A percentile compares a stretch with the other conserved stretches of the same genome.
Conservation (phyloP, 2,888 invertebrate genomes). For the Hetaerina titia region DNA sequence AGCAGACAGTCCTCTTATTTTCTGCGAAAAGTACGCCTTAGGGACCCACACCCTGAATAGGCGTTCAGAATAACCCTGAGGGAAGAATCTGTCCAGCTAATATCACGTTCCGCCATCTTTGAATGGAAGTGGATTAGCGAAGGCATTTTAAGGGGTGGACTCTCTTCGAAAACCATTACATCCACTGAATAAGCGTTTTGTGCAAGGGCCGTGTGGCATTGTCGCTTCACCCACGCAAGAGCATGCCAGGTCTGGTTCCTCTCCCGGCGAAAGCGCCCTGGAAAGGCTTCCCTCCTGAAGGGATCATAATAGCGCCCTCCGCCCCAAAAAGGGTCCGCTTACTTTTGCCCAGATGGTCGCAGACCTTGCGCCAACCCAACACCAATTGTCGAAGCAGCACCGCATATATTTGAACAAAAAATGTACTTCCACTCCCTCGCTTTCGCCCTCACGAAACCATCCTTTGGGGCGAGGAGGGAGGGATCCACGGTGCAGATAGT, state of each 20-base stretch:
- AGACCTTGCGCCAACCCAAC: not conserved
- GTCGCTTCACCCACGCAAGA: not conserved
- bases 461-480: not conserved
- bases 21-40: not conserved
- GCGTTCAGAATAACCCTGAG: not conserved
- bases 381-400: not conserved
- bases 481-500: not conserved
- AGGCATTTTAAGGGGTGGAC: not conserved
- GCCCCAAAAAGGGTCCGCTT: not conserved
- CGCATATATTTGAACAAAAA: not conserved
- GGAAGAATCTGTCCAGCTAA: not conserved
- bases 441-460: not conserved
- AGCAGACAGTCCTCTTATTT: not conserved
- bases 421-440: too few species aligned
- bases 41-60: not conserved
- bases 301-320: not conserved
- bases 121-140: not conserved
- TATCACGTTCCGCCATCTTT: not conserved
- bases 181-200: not conserved
- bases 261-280: not conserved
- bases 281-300: not conserved
- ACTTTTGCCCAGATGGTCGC: not conserved
- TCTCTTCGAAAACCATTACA: not conserved
- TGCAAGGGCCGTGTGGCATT: not conserved
- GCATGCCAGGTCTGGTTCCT: not conserved